phyloP scores from a whole-genome alignment of 2,113 vertebrate species.

The Cavia porcellus region DNA sequence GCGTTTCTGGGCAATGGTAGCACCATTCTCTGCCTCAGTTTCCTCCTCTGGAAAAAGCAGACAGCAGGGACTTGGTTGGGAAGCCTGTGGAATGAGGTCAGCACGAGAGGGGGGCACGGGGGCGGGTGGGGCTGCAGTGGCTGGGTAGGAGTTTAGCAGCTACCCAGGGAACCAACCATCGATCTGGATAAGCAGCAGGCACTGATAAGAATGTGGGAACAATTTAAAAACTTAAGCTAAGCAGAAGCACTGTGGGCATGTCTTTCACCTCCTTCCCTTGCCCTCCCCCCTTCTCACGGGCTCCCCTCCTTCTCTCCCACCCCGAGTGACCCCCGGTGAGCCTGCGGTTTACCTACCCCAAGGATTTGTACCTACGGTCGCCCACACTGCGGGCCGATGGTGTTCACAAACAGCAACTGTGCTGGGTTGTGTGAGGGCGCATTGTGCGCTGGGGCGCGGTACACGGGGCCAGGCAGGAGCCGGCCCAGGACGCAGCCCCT shows the following conservation, averaged over 20 bases:
- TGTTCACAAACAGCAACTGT: constrained; percentile 80
- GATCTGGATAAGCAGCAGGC: background rate
- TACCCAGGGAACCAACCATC: background rate
- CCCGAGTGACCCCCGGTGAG: constrained; percentile 57
- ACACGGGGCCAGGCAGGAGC: constrained; percentile 40
- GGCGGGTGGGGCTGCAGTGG: background rate
- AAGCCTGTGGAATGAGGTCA: background rate
- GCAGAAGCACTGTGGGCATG: rapidly evolving
- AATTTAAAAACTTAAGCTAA: background rate
- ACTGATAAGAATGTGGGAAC: background rate
- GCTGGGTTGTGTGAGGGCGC: constrained; percentile 72
- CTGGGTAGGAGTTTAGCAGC: background rate
- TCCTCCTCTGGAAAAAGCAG: background rate
- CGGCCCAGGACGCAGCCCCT: background rate
- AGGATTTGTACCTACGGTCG: constrained; percentile 59
- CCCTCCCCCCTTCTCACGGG: too few species aligned
- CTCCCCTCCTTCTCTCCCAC: background rate
- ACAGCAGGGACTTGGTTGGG: background rate
- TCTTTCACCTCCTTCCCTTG: background rate
- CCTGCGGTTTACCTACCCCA: constrained; percentile 79
- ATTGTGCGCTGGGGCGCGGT: constrained; percentile 74
- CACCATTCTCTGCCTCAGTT: background rate
- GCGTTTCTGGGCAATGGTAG: background rate
- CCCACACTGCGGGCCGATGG: constrained; percentile 39
- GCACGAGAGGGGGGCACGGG: background rate